phyloP scores from a whole-genome alignment of 1,140 invertebrate genomes.

The Popillia japonica region DNA sequence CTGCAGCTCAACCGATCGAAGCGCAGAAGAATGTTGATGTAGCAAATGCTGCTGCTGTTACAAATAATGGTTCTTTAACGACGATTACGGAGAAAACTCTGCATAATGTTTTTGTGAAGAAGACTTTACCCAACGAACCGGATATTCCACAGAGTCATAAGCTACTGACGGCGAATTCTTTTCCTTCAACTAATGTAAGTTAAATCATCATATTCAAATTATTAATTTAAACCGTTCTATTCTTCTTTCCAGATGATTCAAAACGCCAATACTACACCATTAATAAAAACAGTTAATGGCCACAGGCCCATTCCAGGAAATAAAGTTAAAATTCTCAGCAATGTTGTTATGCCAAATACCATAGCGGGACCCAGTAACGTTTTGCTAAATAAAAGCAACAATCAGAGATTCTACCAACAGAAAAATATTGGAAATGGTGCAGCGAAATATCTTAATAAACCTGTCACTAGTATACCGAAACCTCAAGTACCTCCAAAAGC shows the following conservation, averaged over 20 bases:
- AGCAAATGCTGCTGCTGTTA: neutral
- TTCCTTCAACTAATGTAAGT: conserved; percentile 57
- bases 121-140: conserved; percentile 43
- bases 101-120: conserved; percentile 60
- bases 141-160: conserved; percentile 56
- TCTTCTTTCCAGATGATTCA: conserved; percentile 32
- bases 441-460: conserved; percentile 45
- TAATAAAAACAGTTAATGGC: conserved; percentile 54
- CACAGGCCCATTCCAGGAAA: conserved; percentile 48
- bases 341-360: conserved; percentile 53
- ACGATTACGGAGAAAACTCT: conserved; percentile 44
- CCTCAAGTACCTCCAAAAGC: conserved; percentile 1
- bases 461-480: conserved; percentile 10
- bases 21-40: neutral
- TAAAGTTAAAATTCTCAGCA: conserved; percentile 59
- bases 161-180: conserved; percentile 54
- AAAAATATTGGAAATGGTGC: conserved; percentile 45
- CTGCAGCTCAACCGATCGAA: conserved; percentile 36
- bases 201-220: neutral
- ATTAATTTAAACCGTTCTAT: neutral
- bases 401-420: conserved; percentile 40
- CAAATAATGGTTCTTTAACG: conserved; percentile 39
- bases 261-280: neutral
- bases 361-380: conserved; percentile 51
- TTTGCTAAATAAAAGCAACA: conserved; percentile 50